phyloP scores from a whole-genome alignment of 2,888 invertebrate genomes.

The Drosophila mimica region DNA sequence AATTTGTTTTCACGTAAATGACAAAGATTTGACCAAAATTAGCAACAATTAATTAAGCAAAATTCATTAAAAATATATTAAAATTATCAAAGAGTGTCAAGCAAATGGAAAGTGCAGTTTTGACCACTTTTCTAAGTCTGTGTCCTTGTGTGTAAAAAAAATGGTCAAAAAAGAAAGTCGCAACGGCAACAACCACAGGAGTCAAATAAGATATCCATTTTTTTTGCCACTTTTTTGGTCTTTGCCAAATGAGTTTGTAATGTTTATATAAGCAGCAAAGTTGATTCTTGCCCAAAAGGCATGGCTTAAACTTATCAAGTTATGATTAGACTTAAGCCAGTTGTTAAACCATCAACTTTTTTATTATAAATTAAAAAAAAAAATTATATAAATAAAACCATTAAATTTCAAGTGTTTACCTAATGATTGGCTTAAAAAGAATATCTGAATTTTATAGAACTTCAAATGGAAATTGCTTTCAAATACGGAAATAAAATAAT shows the following conservation, averaged over 20 bases:
- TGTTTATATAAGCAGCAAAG: slow-evolving; percentile 64
- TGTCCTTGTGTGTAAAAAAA: slow-evolving; percentile 56
- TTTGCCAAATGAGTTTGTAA: slow-evolving; percentile 27
- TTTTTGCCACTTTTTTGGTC: slow-evolving; percentile 5
- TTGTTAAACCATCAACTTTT: not conserved
- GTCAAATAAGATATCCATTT: slow-evolving; percentile 12
- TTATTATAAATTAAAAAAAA: not conserved
- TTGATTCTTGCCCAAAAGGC: not conserved
- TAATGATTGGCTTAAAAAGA: not conserved
- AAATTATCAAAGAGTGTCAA: slow-evolving; percentile 24
- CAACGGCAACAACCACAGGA: slow-evolving; percentile 15
- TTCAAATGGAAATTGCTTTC: not conserved
- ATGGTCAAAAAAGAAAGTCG: slow-evolving; percentile 4
- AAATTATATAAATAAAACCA: not conserved
- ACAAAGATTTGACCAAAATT: slow-evolving; percentile 41
- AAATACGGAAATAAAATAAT: not conserved
- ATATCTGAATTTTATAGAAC: not conserved
- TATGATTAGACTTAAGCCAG: not conserved
- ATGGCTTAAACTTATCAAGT: not conserved
- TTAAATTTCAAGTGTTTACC: not conserved
- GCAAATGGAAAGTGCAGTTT: slow-evolving; percentile 15
- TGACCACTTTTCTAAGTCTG: slow-evolving; percentile 39
- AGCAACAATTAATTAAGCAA: slow-evolving; percentile 45
- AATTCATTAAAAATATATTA: slow-evolving; percentile 35
- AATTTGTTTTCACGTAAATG: slow-evolving; percentile 65